A percentile compares a stretch with the other conserved stretches of the same genome.
Evolutionary conservation across 2,113 vertebrate genomes (phyloP).

Genomic region (Rhineura floridana): DNA sequence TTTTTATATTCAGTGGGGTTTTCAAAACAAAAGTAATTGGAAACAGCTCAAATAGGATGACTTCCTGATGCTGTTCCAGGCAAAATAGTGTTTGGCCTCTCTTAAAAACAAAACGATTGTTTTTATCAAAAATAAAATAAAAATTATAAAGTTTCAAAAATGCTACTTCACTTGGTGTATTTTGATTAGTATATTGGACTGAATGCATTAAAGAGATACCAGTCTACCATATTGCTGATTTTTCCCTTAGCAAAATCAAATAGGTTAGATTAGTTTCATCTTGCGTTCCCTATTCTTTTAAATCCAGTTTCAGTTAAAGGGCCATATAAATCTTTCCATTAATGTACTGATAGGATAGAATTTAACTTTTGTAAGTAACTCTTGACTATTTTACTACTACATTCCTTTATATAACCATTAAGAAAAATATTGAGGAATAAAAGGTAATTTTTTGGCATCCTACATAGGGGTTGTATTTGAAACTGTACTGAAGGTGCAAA

Average conservation of each 20-base stretch:
- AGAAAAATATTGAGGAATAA: background rate
- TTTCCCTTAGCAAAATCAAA: background rate
- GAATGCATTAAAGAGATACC: background rate
- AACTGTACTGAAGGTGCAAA: background rate
- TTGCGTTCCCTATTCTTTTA: background rate
- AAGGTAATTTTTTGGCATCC: background rate
- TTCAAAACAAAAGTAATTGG: background rate
- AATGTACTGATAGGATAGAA: background rate
- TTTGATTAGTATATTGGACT: background rate
- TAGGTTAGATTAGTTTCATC: background rate
- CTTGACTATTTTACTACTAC: too few relatives aligned
- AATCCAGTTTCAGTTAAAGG: background rate
- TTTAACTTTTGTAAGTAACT: too few relatives aligned
- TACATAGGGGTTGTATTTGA: background rate
- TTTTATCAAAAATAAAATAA: too few relatives aligned
- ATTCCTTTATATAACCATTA: too few relatives aligned
- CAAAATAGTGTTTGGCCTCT: background rate
- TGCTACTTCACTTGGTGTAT: background rate
- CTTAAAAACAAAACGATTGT: too few relatives aligned
- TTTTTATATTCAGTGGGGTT: background rate
- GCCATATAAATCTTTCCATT: background rate
- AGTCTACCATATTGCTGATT: background rate
- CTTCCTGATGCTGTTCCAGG: background rate
- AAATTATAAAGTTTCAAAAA: background rate
- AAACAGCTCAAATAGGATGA: fast-evolving